Conservation (phyloP, 1,140 invertebrate species). For the Lepidotrigona ventralis region DNA sequence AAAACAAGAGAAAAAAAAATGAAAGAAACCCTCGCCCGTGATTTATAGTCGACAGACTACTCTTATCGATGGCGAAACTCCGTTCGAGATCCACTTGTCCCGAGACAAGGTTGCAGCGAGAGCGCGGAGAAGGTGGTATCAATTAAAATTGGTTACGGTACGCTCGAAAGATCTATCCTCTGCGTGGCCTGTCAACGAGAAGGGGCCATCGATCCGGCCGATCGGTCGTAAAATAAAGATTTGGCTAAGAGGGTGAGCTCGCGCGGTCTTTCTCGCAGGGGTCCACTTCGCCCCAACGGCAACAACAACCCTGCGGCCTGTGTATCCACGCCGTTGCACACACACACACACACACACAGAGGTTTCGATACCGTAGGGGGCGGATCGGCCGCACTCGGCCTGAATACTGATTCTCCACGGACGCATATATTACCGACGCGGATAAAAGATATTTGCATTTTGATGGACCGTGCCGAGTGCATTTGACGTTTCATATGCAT, state of each 20-base stretch:
- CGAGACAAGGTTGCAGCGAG: neutral
- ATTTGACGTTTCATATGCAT: conserved; percentile 76
- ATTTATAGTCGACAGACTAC: conserved; percentile 8
- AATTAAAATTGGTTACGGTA: conserved; percentile 63
- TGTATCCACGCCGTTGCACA: conserved; percentile 36
- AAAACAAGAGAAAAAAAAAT: conserved; percentile 21
- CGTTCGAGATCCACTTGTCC: conserved; percentile 1
- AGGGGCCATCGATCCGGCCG: conserved; percentile 50
- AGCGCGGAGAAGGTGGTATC: conserved; percentile 37
- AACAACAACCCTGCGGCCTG: conserved; percentile 37
- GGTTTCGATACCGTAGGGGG: conserved; percentile 56
- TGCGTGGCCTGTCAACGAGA: conserved; percentile 36
- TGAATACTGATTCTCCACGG: conserved; percentile 75
- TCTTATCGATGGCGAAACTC: neutral
- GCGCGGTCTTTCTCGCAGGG: conserved; percentile 46
- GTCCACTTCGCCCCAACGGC: conserved; percentile 44
- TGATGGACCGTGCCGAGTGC: conserved; percentile 74
- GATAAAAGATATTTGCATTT: conserved; percentile 77
- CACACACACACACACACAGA: neutral
- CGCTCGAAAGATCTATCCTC: conserved; percentile 27
- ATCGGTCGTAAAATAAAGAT: conserved; percentile 70
- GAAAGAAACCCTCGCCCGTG: neutral
- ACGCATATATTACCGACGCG: conserved; percentile 72
- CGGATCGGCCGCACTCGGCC: conserved; percentile 66
- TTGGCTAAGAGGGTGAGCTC: conserved; percentile 49